Evolutionary conservation across 2,888 invertebrate species (phyloP).

Genomic region (Nebria salina): DNA sequence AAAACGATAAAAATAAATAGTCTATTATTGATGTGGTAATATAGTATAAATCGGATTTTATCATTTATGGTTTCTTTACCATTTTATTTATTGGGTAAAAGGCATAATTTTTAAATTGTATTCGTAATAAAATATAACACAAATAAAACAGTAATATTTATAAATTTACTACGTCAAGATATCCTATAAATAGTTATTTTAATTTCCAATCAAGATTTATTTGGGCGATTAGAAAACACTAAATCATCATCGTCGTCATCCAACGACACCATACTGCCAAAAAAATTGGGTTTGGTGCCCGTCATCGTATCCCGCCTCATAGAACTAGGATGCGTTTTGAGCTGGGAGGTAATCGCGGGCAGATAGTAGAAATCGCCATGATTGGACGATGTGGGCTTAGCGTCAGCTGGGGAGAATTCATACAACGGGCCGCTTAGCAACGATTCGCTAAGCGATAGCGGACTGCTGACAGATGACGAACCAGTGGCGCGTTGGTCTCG

Average conservation of each 20-base stretch:
- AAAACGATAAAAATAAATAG: too few species aligned
- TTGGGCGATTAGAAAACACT: conserved; percentile 26
- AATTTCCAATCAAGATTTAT: conserved; percentile 32
- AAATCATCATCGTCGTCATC: conserved; percentile 54
- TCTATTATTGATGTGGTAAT: too few species aligned
- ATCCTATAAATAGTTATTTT: not conserved
- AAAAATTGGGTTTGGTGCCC: conserved; percentile 53
- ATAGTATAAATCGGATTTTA: too few species aligned
- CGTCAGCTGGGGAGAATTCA: conserved; percentile 31
- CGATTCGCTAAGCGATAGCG: conserved; percentile 32
- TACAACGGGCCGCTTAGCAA: conserved; percentile 24
- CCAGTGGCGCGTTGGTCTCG: not conserved
- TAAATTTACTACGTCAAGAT: not conserved
- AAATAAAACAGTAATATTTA: not conserved
- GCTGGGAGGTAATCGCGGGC: not conserved
- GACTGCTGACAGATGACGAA: conserved; percentile 17
- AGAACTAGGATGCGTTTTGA: not conserved
- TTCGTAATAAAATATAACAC: not conserved
- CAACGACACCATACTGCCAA: conserved; percentile 61
- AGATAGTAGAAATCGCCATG: not conserved
- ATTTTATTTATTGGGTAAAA: not conserved
- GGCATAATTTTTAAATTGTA: not conserved
- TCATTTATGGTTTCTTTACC: not conserved
- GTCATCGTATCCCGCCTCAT: conserved; percentile 8
- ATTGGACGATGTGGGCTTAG: not conserved